A percentile compares a stretch with the other conserved stretches of the same genome.
These are phyloP conservation scores for Phlogophora meticulosa DNA, from an alignment of 2,888 invertebrate genomes.

Conservation along the genomic window DNA sequence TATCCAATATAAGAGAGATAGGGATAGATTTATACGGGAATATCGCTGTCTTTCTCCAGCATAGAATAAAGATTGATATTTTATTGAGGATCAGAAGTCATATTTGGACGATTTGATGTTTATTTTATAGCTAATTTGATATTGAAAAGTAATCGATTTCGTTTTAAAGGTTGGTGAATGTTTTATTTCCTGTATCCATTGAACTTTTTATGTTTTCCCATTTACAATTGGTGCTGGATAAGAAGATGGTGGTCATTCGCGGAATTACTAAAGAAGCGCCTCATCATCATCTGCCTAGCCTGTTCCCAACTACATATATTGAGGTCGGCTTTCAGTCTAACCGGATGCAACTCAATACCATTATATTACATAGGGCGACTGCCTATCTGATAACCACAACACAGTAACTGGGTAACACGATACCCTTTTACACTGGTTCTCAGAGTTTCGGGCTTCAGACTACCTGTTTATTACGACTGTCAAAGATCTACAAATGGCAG, in stretches of 20 bases:
- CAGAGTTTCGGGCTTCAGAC: too few relatives aligned
- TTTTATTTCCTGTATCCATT: constrained; percentile 34
- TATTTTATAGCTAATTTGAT: constrained; percentile 57
- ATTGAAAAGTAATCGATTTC: constrained; percentile 41
- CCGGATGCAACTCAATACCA: too few relatives aligned
- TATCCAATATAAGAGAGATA: constrained; percentile 1
- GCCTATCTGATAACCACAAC: too few relatives aligned
- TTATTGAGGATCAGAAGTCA: constrained; percentile 33
- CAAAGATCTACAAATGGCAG: too few relatives aligned
- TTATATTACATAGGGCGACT: too few relatives aligned
- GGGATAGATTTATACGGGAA: constrained; percentile 7
- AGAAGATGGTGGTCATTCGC: neutral
- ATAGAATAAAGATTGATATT: constrained; percentile 21
- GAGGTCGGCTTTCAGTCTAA: too few relatives aligned
- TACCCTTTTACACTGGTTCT: too few relatives aligned
- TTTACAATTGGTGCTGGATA: neutral
- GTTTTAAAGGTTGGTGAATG: constrained; percentile 33
- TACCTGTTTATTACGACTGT: too few relatives aligned
- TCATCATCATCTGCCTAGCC: too few relatives aligned
- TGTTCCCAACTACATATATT: too few relatives aligned
- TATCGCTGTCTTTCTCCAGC: constrained; percentile 9
- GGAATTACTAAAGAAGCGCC: neutral
- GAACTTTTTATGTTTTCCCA: constrained; percentile 7
- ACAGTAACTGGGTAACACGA: too few relatives aligned
- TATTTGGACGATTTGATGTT: constrained; percentile 41